phyloP scores from a whole-genome alignment of 2,888 invertebrate genomes.

The Leptura quadrifasciata region DNA sequence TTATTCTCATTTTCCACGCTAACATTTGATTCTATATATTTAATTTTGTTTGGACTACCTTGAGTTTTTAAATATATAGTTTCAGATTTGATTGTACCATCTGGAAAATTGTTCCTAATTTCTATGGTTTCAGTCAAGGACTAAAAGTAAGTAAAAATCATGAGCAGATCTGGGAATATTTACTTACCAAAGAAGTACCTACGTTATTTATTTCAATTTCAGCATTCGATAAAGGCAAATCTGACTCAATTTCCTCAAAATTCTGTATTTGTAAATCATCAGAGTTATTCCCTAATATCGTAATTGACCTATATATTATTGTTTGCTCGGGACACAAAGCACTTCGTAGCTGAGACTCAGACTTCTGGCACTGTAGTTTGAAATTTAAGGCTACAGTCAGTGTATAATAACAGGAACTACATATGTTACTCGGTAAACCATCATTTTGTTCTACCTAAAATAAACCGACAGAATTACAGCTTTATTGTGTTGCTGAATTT shows the following conservation, averaged over 20 bases:
- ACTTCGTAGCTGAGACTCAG: conserved; percentile 64
- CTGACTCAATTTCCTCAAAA: conserved; percentile 24
- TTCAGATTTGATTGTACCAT: conserved; percentile 17
- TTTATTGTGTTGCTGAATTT: conserved; percentile 22
- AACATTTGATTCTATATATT: conserved; percentile 8
- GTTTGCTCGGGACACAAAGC: conserved; percentile 44
- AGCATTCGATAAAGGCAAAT: conserved; percentile 22
- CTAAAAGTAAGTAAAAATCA: conserved; percentile 16
- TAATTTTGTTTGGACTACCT: conserved; percentile 4
- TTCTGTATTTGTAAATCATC: conserved; percentile 41
- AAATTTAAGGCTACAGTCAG: conserved; percentile 66
- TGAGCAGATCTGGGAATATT: background rate
- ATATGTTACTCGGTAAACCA: conserved; percentile 67
- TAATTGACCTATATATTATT: conserved; percentile 53
- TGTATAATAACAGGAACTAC: conserved; percentile 65
- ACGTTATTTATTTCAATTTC: conserved; percentile 11
- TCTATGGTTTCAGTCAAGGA: conserved; percentile 23
- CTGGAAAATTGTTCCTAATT: conserved; percentile 25
- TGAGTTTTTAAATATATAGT: conserved; percentile 29
- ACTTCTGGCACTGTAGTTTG: conserved; percentile 65
- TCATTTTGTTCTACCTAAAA: conserved; percentile 65
- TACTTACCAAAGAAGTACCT: conserved; percentile 4
- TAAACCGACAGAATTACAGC: conserved; percentile 38
- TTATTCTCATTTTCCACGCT: background rate
- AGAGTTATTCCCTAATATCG: conserved; percentile 39